Conservation (phyloP, 2,888 invertebrate species). For the Sipha maydis region DNA sequence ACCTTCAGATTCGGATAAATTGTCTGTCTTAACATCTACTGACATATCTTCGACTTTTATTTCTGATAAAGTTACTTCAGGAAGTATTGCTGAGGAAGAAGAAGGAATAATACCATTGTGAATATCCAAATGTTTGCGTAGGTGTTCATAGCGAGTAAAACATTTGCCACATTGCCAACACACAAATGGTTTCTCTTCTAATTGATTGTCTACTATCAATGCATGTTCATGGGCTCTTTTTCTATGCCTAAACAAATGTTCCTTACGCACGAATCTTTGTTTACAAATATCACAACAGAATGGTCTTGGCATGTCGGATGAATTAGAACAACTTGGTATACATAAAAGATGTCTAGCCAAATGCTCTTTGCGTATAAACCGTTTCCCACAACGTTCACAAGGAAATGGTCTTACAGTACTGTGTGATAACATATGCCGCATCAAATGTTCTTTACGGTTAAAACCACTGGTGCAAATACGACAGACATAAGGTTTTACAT, state of each 20-base stretch:
- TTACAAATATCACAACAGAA: constrained; percentile 65
- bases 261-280: constrained; percentile 66
- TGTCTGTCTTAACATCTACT: constrained; percentile 26
- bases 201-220: constrained; percentile 61
- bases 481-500: constrained; percentile 65
- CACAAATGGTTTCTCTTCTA: constrained; percentile 65
- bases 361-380: constrained; percentile 66
- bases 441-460: constrained; percentile 66
- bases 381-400: constrained; percentile 65
- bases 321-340: constrained; percentile 63
- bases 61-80: constrained; percentile 63
- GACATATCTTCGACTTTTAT: background rate
- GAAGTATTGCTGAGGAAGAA: constrained; percentile 58
- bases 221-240: constrained; percentile 65
- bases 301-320: constrained; percentile 63
- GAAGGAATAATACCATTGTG: constrained; percentile 63
- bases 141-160: constrained; percentile 65
- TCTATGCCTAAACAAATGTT: constrained; percentile 65
- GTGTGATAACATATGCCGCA: constrained; percentile 65
- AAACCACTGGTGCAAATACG: constrained; percentile 66
- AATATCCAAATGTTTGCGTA: constrained; percentile 64
- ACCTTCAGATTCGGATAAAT: constrained; percentile 53
- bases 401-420: constrained; percentile 65
- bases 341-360: constrained; percentile 65
- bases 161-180: constrained; percentile 65